Evolutionary conservation across 1,140 invertebrate genomes (phyloP).

Genomic region (Planococcus citri): DNA sequence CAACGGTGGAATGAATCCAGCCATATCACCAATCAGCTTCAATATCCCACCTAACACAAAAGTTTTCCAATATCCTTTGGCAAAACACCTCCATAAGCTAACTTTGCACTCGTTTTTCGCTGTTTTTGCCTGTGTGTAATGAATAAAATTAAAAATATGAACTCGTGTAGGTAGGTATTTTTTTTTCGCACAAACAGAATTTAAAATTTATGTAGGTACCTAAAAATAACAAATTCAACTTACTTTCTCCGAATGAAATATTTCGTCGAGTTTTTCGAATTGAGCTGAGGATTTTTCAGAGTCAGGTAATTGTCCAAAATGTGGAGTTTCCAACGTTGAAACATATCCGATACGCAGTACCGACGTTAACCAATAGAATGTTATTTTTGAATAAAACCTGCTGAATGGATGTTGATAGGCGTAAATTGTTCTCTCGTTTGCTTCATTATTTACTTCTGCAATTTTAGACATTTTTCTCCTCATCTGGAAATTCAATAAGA

Average conservation of each 20-base stretch:
- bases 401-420: conserved; percentile 42
- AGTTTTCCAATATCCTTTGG: conserved; percentile 53
- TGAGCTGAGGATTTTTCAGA: conserved; percentile 43
- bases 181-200: too few species aligned
- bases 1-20: conserved; percentile 60
- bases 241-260: background rate
- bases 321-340: conserved; percentile 48
- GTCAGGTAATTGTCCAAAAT: conserved; percentile 54
- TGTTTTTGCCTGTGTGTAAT: background rate
- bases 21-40: conserved; percentile 62
- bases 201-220: background rate
- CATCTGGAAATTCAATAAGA: background rate
- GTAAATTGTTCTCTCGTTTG: background rate
- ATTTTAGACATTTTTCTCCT: background rate
- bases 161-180: too few species aligned
- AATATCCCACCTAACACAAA: conserved; percentile 57
- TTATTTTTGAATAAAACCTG: conserved; percentile 54
- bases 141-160: background rate
- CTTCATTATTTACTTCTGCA: background rate
- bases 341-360: conserved; percentile 52
- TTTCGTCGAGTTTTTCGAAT: conserved; percentile 39
- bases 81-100: conserved; percentile 52
- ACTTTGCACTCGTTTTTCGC: conserved; percentile 26
- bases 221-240: background rate
- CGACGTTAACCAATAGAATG: conserved; percentile 63